Evolutionary conservation across 2,797 vertebrate genomes (phyloP).

Genomic region (Sebastiscus tertius): DNA sequence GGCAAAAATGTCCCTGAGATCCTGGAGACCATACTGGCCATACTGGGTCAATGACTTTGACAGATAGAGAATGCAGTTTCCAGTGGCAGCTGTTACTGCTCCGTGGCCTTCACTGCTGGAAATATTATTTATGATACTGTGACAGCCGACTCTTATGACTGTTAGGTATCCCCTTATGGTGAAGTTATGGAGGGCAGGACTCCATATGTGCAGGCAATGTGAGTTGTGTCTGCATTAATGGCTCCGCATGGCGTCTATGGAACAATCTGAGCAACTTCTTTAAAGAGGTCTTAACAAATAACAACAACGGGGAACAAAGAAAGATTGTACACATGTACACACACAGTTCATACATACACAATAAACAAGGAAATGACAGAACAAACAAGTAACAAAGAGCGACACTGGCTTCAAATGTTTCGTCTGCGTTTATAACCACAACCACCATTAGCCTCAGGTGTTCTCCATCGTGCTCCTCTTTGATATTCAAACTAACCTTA

Average conservation of each 20-base stretch:
- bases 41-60: neutral
- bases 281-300: slow-evolving; percentile 9
- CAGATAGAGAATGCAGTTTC: neutral
- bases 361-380: neutral
- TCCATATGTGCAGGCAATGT: neutral
- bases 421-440: neutral
- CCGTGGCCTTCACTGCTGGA: neutral
- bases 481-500: slow-evolving; percentile 74
- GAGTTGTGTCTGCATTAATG: neutral
- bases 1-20: neutral
- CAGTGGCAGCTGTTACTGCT: neutral
- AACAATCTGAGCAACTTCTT: neutral
- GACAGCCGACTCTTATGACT: neutral
- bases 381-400: slow-evolving; percentile 31
- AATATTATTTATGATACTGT: slow-evolving; percentile 1
- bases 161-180: neutral
- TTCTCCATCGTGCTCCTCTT: slow-evolving; percentile 53
- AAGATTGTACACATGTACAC: neutral
- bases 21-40: neutral
- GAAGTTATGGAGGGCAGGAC: neutral
- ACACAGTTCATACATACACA: neutral
- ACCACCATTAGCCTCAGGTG: slow-evolving; percentile 66
- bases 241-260: neutral
- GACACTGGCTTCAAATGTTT: slow-evolving; percentile 20
- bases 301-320: neutral